Evolutionary conservation across 2,888 invertebrate species (phyloP), one percentile per base, ranked within the genome.

Genomic region (Halocaridina rubra): DNA sequence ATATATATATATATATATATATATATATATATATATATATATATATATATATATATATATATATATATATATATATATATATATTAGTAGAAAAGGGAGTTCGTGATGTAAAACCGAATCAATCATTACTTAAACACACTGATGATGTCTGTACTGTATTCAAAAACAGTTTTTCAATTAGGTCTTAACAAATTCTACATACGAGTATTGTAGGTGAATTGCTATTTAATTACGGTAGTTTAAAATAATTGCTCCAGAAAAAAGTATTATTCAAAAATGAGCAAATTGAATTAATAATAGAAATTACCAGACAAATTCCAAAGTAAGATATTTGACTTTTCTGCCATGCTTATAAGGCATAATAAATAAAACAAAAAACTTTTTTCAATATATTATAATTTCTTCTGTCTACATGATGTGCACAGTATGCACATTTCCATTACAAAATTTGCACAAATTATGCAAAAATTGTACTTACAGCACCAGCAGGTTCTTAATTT

Each of bases 381-480:
- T n/a, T 30, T 32, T 22, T 30, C 32, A 13, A 29, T 32, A 61
- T 77, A 22, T 32, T 59, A 76, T 77, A 71, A 64, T 67, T 77
- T 77, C 77, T 76, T 75, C 39, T 33, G 61, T 29, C n/a, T 27
- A 59, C 71, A 53, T 33, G 64, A 82, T 67, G 76, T 69, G 69
- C 77, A 77, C 8, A 64, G 19, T 77, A 82, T 82, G 82, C 76
- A 82, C 82, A 82, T 32, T 77, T 77, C 71, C 76, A 82, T 77
- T 77, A 77, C 82, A 76, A 82, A 82, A 77, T 77, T 77, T 82
- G 77, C 82, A 82, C 82, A 77, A 77, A 71, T 81, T 82, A 77
- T 82, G 82, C 82, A 67, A 29, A 77, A 77, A 82, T 71, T 82
- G 82, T 82, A 82, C 82, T 82, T 82, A 82, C 82, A 82, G 77